Base-by-base conservation (phyloP, 2,113 vertebrate species). In the Microtus richardsoni region DNA sequence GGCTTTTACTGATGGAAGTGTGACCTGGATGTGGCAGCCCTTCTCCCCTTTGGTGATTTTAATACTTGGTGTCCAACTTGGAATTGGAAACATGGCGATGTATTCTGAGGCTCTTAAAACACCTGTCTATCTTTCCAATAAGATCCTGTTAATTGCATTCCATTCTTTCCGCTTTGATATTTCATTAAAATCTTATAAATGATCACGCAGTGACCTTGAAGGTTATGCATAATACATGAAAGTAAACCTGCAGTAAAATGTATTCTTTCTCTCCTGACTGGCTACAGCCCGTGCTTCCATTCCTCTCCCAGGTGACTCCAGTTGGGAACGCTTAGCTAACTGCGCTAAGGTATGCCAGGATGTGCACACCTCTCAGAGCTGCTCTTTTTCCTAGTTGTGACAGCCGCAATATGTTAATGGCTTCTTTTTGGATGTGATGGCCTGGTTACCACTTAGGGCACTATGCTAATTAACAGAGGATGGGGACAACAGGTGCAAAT, bases 171-270 rank as follows among this genome's bases (percentile, higher is more conserved):
- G 96, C 98, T 99, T 99, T 99, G 98, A 99, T 99, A 99, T 99
- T 98, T 99, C 98, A 99, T 99, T 99, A 99, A 99, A 99, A 98
- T 99, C 98, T 99, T 99, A 99, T 99, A 99, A 98, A 99, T 99
- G 99, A 99, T 99, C 98, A 98, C 95, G 98, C 98, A 96, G 98
- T 99, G 98, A 99, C 99, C 98, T 99, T 99, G 99, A 99, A 99
- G 98, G 96, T 97, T 96, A 99, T 99, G 98, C 98, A 99, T 99
- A 99, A 99, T 99, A 99, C 98, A 99, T 99, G 98, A 98, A 99
- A 99, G 99, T 98, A 99, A 99, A 99, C 98, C 99, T 98, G 98
- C 98, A 98, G 98, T 99, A 99, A 99, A 99, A 99, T 98, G 98
- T 98, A 98, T 98, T 99, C 98, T 98, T 99, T 98, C 98, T 98